phyloP scores from a whole-genome alignment of 2,797 vertebrate genomes.

The Paramormyrops hopkinsi region DNA sequence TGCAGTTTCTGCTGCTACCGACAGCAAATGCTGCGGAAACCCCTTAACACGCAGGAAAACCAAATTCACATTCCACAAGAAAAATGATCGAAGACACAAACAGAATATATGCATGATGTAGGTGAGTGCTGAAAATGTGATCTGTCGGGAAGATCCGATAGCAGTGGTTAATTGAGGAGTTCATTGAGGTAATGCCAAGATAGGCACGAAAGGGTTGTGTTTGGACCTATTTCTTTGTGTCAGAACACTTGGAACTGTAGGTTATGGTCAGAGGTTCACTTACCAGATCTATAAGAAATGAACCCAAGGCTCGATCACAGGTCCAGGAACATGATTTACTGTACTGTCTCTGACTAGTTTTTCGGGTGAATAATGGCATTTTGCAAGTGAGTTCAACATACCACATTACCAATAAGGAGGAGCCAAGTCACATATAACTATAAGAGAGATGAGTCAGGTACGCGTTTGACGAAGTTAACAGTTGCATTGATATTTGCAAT shows the following conservation, averaged over 20 bases:
- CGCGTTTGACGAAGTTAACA: neutral
- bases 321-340: neutral
- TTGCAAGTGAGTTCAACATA: neutral
- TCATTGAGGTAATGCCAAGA: neutral
- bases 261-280: neutral
- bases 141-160: neutral
- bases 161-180: neutral
- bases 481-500: neutral
- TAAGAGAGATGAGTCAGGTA: neutral
- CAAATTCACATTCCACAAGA: neutral
- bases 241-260: neutral
- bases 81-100: neutral
- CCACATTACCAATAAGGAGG: neutral
- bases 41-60: neutral
- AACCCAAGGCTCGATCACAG: neutral
- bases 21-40: neutral
- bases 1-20: neutral
- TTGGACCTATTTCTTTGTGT: neutral
- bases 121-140: neutral
- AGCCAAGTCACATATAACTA: neutral
- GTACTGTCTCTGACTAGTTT: neutral
- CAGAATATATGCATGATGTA: neutral
- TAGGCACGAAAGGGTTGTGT: neutral
- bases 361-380: neutral
- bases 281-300: neutral